Conservation (phyloP, 1,140 invertebrate genomes). For the Ridgeia piscesae region DNA sequence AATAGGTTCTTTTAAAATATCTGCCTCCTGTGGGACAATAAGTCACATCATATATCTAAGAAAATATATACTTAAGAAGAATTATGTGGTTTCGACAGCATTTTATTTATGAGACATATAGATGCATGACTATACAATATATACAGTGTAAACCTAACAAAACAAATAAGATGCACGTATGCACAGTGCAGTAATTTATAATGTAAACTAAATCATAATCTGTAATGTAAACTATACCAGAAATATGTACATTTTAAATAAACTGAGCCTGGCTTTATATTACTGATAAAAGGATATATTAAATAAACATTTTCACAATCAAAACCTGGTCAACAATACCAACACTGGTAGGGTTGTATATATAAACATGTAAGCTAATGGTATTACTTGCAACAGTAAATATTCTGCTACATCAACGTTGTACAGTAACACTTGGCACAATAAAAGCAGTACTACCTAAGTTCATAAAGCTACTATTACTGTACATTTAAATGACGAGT, state of each 20-base stretch:
- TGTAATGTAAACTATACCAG: not conserved
- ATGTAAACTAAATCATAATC: not conserved
- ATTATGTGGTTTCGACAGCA: not conserved
- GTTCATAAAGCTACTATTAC: not conserved
- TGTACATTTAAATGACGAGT: not conserved
- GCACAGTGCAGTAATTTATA: not conserved
- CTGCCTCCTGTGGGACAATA: not conserved
- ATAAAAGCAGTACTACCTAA: not conserved
- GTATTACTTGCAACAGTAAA: no score
- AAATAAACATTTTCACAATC: not conserved
- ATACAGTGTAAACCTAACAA: not conserved
- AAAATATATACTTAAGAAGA: not conserved
- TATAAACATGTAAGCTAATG: no score
- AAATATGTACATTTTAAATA: not conserved
- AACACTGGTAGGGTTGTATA: not conserved
- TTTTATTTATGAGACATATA: not conserved
- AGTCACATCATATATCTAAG: not conserved
- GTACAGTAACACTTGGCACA: not conserved
- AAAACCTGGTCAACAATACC: not conserved
- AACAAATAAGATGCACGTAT: not conserved
- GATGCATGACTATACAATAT: not conserved
- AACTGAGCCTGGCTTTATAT: not conserved
- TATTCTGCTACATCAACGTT: no score
- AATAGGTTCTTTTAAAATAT: not conserved
- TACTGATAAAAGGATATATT: not conserved